Evolutionary conservation across 2,888 invertebrate genomes (phyloP).

Genomic region (Glomeris marginata): DNA sequence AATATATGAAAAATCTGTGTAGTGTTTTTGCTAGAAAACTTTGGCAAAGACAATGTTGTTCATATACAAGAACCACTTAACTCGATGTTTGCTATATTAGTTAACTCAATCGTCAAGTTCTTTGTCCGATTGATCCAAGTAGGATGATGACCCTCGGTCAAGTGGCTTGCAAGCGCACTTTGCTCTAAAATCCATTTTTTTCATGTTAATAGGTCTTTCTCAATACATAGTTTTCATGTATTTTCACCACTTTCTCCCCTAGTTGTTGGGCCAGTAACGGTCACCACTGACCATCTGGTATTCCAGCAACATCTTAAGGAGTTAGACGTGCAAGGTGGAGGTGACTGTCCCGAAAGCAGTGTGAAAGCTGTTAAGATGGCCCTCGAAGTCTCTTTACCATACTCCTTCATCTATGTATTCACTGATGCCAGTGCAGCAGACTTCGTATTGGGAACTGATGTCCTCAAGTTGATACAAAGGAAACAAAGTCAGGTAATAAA

Average conservation of each 20-base stretch:
- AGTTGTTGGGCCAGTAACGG: slow-evolving; percentile 48
- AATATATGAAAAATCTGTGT: no score
- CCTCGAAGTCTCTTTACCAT: slow-evolving; percentile 45
- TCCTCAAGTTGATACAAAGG: slow-evolving; percentile 50
- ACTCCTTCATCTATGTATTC: slow-evolving; percentile 57
- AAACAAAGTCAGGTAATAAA: slow-evolving; percentile 49
- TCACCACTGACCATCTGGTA: slow-evolving; percentile 44
- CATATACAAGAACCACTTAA: no score
- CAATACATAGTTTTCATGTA: not conserved
- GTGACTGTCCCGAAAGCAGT: slow-evolving; percentile 59
- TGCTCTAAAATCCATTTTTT: not conserved
- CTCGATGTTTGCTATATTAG: no score
- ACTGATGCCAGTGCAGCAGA: slow-evolving; percentile 60
- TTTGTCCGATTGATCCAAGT: no score
- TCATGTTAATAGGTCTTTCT: slow-evolving; percentile 10
- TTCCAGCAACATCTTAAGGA: slow-evolving; percentile 41
- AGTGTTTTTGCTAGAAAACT: no score
- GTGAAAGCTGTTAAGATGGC: slow-evolving; percentile 49
- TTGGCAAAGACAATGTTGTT: no score
- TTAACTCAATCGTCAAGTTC: no score
- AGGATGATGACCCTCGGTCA: no score
- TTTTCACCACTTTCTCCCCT: slow-evolving; percentile 16
- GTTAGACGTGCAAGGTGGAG: slow-evolving; percentile 48
- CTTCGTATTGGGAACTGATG: slow-evolving; percentile 42
- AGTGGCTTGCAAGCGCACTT: not conserved